phyloP scores from a whole-genome alignment of 2,797 vertebrate genomes.

The Cheirogaleus major region DNA sequence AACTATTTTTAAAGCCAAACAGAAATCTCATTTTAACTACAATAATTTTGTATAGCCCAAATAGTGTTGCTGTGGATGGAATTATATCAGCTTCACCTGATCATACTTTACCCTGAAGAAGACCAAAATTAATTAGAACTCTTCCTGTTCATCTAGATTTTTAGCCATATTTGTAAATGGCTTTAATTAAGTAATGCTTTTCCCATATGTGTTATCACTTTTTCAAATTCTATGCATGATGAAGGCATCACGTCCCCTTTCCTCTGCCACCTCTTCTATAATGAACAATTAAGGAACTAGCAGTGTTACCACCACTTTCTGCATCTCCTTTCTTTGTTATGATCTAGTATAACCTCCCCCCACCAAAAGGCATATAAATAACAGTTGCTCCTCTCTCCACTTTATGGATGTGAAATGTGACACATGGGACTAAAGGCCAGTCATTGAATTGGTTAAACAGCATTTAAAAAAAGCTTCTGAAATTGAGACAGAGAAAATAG shows the following conservation, averaged over 20 bases:
- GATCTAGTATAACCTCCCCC: not conserved
- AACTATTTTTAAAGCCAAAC: not conserved
- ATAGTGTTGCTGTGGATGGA: not conserved
- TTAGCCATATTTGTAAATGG: not conserved
- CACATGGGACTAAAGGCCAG: not conserved
- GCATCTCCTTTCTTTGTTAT: not conserved
- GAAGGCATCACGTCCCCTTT: not conserved
- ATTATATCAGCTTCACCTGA: not conserved
- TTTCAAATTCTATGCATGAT: not conserved
- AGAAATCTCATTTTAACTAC: not conserved
- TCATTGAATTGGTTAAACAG: conserved; percentile 21
- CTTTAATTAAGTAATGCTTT: not conserved
- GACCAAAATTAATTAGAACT: not conserved
- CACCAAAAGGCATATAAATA: not conserved
- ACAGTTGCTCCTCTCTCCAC: not conserved
- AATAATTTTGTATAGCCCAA: not conserved
- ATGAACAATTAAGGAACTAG: not conserved
- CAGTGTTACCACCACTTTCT: not conserved
- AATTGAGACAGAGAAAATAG: not conserved
- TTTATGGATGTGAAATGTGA: not conserved
- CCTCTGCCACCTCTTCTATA: not conserved
- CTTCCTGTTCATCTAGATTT: not conserved
- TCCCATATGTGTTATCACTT: not conserved
- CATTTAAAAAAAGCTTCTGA: not conserved
- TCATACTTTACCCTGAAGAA: not conserved